Base-by-base conservation (phyloP, 2,113 vertebrate genomes). In the Mustela nigripes region DNA sequence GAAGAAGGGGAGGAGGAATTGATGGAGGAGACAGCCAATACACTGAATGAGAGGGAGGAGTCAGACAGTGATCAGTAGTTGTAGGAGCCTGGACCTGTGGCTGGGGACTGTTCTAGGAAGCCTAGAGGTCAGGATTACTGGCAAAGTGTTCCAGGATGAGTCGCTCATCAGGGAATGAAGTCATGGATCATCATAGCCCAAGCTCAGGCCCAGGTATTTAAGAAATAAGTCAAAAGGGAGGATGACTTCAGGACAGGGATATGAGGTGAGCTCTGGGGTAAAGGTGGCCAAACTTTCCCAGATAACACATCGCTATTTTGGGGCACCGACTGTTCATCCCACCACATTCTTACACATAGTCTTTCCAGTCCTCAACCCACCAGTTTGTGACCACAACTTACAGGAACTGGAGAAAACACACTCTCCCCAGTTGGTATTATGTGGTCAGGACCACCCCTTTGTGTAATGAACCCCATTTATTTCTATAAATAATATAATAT, bases 41-140 rank as follows among this genome's bases (percentile, higher is more conserved):
- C 99, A 97, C 99, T 98, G 97, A 99, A 98, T 4, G 96, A 99
- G 3, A 99, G 98, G 21, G 99, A 99, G 79, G 99, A 99, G 93
- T 98, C 98, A 0, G 97, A 99, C 84, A 98, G 98, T 10, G 99
- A 99, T 82, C 99, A 99, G 98, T 99, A 99, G 93, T 99, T 99
- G 73, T 99, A 99, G 96, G 99, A 99, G 81, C 99, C 99, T 99
- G 99, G 97, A 99, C 99, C 6, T 99, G 99, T 84, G 99, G 98
- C n/a, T 99, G 99, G 53, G 99, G 99, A 98, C 99, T 99, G 96
- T 99, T 99, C 63, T 99, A 98, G 88, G 99, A 99, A 58, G 99
- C 99, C 99, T 99, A 99, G 67, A 99, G 98, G 58, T 99, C 99
- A 91, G 99, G 99, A 67, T 99, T 99, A 99, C 99, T 99, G 84